Evolutionary conservation across 2,888 invertebrate genomes (phyloP), one percentile per base, ranked within the genome.

Genomic region (Diabrotica balteata): DNA sequence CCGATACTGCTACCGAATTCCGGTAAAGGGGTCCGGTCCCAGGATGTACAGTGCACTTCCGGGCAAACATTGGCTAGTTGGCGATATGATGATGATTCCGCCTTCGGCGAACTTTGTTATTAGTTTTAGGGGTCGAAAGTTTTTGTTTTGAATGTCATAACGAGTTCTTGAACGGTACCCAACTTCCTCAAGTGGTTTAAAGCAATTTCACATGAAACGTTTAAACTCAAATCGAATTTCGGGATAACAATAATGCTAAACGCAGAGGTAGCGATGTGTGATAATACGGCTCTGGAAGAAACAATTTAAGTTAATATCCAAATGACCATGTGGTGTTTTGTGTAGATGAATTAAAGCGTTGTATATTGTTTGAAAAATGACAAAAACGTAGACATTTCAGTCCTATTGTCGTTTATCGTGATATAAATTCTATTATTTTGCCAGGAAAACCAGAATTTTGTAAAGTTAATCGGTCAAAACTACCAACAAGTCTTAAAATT

Each of bases 1-100:
- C 80, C 77, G 81, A 82, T 82, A 81, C 75, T 79, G 78, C 76
- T 76, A 73, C 61, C 66, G 59, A 68, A 78, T 79, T 81, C 79
- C 80, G 78, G 80, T 79, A 80, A 80, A 80, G 80, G 73, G 67
- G 73, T 73, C 76, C 74, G 71, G 73, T 66, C 68, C 71, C 70
- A 72, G 72, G 69, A 67, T 65, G 65, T 52, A 57, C 72, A 75
- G 32, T 77, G 79, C 79, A 75, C 73, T 76, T 72, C 78, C 78
- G 78, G 77, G 45, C 54, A 55, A 50, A 51, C 63, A 50, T 57
- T 49, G 57, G 63, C 57, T 57, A 49, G 50, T 50, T 57, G 47
- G 17, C 51, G 57, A 63, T 63, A 63, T 59, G 64, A 64, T 46
- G 64, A 64, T 64, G 64, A 58, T 64, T 58, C 51, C 46, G 64